These are phyloP conservation scores for Steinernema hermaphroditum DNA, from an alignment of 2,888 invertebrate species.

Conservation along the genomic window DNA sequence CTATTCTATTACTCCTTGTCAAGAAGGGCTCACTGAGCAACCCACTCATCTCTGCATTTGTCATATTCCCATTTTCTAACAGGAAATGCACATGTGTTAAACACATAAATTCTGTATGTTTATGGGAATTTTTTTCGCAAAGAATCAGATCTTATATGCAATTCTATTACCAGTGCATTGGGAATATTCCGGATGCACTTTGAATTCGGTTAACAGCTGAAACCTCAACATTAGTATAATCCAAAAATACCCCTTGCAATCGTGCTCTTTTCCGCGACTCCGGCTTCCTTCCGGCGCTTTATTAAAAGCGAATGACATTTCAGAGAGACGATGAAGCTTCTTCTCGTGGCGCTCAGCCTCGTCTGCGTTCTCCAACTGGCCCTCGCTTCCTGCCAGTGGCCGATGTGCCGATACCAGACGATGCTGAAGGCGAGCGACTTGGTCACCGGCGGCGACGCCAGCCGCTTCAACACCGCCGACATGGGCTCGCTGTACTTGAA, in stretches of 20 bases:
- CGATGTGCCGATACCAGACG: constrained; percentile 3
- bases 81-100: too few relatives aligned
- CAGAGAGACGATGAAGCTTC: background rate
- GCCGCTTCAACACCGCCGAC: constrained; percentile 20
- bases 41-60: too few relatives aligned
- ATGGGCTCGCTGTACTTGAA: background rate
- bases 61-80: too few relatives aligned
- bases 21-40: too few relatives aligned
- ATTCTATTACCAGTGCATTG: too few relatives aligned
- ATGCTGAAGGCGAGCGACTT: constrained; percentile 18
- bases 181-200: too few relatives aligned
- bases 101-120: too few relatives aligned
- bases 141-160: too few relatives aligned
- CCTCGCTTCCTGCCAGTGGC: constrained; percentile 4
- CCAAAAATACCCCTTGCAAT: background rate
- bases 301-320: background rate
- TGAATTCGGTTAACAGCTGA: background rate
- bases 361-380: background rate
- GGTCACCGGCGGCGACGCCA: background rate
- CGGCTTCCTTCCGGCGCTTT: background rate
- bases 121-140: too few relatives aligned
- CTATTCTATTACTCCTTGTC: too few relatives aligned
- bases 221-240: background rate
- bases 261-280: background rate
- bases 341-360: background rate